phyloP scores from a whole-genome alignment of 1,140 invertebrate genomes.

The Saccostrea cuccullata region DNA sequence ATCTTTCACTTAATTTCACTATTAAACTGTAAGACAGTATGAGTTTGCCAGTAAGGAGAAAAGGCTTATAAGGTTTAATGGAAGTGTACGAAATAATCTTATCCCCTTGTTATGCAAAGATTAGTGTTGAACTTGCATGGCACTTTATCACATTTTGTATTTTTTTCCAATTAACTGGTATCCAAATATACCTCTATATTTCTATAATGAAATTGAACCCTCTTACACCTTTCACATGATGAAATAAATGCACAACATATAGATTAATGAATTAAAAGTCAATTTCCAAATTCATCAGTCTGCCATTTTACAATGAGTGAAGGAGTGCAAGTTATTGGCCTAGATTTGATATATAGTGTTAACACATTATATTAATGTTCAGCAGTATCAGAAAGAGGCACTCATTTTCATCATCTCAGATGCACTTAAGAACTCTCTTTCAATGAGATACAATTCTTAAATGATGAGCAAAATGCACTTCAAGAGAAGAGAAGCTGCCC shows the following conservation, averaged over 20 bases:
- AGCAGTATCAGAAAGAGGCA: not conserved
- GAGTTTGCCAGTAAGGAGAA: not conserved
- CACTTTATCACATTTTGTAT: not conserved
- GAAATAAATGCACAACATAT: not conserved
- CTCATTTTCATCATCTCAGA: not conserved
- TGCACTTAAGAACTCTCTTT: not conserved
- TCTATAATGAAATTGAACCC: not conserved
- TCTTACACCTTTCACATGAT: not conserved
- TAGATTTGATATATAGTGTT: not conserved
- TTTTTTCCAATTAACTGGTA: not conserved
- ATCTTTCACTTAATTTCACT: not conserved
- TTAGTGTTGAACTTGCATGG: not conserved
- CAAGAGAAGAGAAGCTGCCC: not conserved
- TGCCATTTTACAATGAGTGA: not conserved
- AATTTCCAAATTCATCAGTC: not conserved
- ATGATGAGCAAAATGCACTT: not conserved
- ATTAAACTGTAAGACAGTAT: too few relatives aligned
- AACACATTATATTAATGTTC: not conserved
- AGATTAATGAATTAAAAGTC: not conserved
- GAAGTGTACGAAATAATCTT: not conserved
- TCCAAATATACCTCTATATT: not conserved
- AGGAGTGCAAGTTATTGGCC: not conserved
- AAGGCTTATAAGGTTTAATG: not conserved
- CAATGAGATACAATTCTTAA: not conserved
- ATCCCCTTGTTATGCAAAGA: not conserved